Conservation (phyloP, 2,113 vertebrate species). For the cattle (Bos taurus) region DNA sequence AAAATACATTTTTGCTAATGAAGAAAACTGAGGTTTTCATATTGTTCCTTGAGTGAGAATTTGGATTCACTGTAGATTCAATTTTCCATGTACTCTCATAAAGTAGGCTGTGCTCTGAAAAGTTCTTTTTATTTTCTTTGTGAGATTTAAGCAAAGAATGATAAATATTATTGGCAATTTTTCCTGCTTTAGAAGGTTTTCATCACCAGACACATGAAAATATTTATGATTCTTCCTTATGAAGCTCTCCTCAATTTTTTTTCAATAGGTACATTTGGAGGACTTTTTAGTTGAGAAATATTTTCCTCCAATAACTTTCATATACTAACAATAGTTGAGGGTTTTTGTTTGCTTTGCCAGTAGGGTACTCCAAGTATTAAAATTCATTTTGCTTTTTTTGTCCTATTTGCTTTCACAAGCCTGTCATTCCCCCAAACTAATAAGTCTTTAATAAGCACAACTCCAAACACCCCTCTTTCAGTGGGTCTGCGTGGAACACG, state of each 20-base stretch:
- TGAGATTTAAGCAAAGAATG: background rate
- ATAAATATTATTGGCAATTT: background rate
- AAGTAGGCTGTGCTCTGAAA: background rate
- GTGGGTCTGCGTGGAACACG: rapidly evolving
- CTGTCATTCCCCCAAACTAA: background rate
- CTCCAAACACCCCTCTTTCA: rapidly evolving
- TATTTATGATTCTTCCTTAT: background rate
- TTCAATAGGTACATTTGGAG: background rate
- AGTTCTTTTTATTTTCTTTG: background rate
- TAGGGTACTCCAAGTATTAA: background rate
- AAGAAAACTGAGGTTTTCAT: background rate
- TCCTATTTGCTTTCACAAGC: background rate
- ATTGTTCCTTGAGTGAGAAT: background rate
- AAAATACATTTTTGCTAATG: background rate
- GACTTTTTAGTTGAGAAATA: background rate
- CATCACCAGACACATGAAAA: background rate
- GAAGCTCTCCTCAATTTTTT: background rate
- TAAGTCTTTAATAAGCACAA: background rate
- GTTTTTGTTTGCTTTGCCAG: background rate
- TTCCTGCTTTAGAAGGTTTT: background rate
- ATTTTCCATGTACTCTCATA: background rate
- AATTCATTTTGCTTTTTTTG: background rate
- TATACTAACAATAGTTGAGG: background rate
- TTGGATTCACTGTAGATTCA: background rate
- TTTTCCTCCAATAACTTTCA: background rate